A percentile compares a stretch with the other conserved stretches of the same genome.
phyloP scores from a whole-genome alignment of 1,140 invertebrate genomes.

The Popillia japonica region DNA sequence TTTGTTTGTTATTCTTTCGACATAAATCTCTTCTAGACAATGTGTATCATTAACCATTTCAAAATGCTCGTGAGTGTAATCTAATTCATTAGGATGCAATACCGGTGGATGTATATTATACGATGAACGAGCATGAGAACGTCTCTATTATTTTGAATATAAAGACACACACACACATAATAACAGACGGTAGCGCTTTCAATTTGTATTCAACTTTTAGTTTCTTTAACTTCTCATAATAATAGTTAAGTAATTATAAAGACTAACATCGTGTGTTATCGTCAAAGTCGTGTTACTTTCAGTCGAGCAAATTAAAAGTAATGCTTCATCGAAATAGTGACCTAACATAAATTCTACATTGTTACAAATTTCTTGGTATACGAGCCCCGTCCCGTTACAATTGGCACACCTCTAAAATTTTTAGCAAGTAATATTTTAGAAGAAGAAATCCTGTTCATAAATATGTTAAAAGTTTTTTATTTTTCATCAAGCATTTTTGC shows the following conservation, averaged over 20 bases:
- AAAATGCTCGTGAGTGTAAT: conserved; percentile 29
- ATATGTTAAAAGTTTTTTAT: no score
- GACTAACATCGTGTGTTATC: background rate
- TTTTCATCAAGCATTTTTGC: no score
- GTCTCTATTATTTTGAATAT: background rate
- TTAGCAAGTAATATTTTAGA: no score
- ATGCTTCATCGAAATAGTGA: no score
- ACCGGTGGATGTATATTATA: background rate
- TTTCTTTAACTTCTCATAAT: background rate
- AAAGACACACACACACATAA: background rate
- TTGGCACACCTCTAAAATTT: no score
- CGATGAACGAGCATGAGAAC: conserved; percentile 16
- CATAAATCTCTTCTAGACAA: conserved; percentile 16
- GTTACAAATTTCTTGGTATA: no score
- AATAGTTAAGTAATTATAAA: conserved; percentile 4
- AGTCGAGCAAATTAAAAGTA: no score
- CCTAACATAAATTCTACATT: no score
- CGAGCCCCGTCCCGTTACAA: no score
- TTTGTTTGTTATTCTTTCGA: background rate
- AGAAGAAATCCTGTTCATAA: no score
- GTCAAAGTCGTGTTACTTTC: background rate
- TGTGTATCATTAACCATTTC: conserved; percentile 24
- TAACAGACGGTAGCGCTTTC: background rate
- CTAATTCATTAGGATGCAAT: conserved; percentile 30
- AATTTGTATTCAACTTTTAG: background rate